These are phyloP conservation scores for Aspidiotus destructor DNA, from an alignment of 2,888 invertebrate species.

Conservation along the genomic window DNA sequence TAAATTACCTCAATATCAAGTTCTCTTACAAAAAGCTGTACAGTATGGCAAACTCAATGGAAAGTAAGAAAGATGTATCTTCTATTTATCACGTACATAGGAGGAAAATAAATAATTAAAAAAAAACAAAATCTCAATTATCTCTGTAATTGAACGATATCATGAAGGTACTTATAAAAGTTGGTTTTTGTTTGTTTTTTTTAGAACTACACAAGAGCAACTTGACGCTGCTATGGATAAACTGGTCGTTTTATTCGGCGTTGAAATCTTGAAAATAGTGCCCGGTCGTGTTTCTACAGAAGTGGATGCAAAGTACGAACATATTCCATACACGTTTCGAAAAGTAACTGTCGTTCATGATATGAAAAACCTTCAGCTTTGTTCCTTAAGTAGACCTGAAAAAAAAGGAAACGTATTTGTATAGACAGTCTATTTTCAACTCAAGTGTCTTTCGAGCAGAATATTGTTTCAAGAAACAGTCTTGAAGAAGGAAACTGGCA, in stretches of 20 bases:
- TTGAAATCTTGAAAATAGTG: constrained; percentile 93
- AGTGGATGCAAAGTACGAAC: constrained; percentile 74
- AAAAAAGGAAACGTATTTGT: too few relatives aligned
- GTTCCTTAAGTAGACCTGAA: too few relatives aligned
- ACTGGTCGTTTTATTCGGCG: constrained; percentile 88
- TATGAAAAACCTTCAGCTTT: neutral
- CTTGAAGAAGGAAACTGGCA: too few relatives aligned
- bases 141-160: too few relatives aligned
- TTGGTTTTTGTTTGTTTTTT: constrained; percentile 34
- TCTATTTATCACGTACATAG: neutral
- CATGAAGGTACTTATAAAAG: neutral
- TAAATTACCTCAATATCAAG: constrained; percentile 84
- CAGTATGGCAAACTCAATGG: constrained; percentile 66
- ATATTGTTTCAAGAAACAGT: too few relatives aligned
- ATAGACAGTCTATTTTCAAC: too few relatives aligned
- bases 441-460: too few relatives aligned
- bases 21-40: constrained; percentile 80
- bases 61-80: constrained; percentile 44
- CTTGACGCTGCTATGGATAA: constrained; percentile 80
- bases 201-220: constrained; percentile 60
- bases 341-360: neutral
- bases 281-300: constrained; percentile 96
- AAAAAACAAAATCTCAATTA: neutral
- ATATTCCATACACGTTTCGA: neutral
- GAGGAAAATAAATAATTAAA: constrained; percentile 1